Conservation (phyloP, 2,888 invertebrate genomes). For the Hipparchia semele region DNA sequence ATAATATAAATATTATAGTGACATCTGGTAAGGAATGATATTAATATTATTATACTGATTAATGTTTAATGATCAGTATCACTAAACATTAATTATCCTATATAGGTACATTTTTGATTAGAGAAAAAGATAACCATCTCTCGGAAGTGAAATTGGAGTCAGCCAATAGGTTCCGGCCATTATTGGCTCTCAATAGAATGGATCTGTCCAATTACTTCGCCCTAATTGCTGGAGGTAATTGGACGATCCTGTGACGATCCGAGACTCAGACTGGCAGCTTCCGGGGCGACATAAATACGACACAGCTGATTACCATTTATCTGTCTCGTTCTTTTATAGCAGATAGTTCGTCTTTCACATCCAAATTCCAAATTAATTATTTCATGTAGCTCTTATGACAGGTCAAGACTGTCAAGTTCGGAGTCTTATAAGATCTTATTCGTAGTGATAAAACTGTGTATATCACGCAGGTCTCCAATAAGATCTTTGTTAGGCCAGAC, state of each 20-base stretch:
- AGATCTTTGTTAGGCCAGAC: too few species aligned
- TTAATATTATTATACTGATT: too few species aligned
- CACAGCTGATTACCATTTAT: background rate
- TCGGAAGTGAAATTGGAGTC: conserved; percentile 15
- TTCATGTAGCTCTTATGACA: too few species aligned
- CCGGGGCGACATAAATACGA: background rate
- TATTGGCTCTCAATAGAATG: conserved; percentile 24
- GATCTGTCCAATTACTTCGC: conserved; percentile 22
- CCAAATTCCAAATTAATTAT: too few species aligned
- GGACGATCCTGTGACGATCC: conserved; percentile 7
- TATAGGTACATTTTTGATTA: conserved; percentile 3
- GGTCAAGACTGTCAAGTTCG: too few species aligned
- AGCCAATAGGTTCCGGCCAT: conserved; percentile 12
- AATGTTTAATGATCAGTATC: background rate
- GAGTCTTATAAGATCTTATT: too few species aligned
- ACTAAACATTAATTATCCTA: background rate
- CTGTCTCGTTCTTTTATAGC: too few species aligned
- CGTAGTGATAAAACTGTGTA: too few species aligned
- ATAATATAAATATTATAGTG: too few species aligned
- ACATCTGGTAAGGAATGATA: too few species aligned
- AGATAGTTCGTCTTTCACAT: too few species aligned
- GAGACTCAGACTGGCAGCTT: background rate
- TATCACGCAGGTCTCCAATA: too few species aligned
- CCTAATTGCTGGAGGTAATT: conserved; percentile 22
- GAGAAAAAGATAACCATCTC: background rate